phyloP scores from a whole-genome alignment of 2,888 invertebrate genomes.

The Melanostoma scalare region DNA sequence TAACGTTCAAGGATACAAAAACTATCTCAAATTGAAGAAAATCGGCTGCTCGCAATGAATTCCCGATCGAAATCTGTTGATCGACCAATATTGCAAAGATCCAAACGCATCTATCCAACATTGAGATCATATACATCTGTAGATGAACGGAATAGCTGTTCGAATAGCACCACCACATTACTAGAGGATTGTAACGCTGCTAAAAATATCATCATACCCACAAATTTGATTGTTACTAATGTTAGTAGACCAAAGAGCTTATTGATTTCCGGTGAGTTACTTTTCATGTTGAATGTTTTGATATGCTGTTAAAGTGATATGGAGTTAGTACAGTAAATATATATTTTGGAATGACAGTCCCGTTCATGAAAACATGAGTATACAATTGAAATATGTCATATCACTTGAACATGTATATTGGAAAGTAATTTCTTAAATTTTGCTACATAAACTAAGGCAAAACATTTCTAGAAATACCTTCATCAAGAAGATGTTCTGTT shows the following conservation, averaged over 20 bases:
- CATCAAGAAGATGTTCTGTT: slow-evolving; percentile 63
- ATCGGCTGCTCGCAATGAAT: slow-evolving; percentile 75
- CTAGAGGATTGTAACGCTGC: slow-evolving; percentile 19
- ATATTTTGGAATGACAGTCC: too few species aligned
- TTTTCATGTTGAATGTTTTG: too few species aligned
- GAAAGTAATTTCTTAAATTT: background rate
- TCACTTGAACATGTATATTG: too few species aligned
- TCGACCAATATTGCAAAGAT: slow-evolving; percentile 74
- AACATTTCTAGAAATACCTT: slow-evolving; percentile 35
- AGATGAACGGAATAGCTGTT: slow-evolving; percentile 69
- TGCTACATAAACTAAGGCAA: background rate
- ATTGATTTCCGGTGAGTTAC: slow-evolving; percentile 51
- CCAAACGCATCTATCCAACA: slow-evolving; percentile 65
- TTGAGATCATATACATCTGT: slow-evolving; percentile 69
- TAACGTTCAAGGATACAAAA: slow-evolving; percentile 73
- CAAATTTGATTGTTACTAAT: slow-evolving; percentile 40
- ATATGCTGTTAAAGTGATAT: too few species aligned
- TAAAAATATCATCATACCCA: slow-evolving; percentile 37
- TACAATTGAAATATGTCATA: too few species aligned
- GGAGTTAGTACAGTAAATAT: too few species aligned
- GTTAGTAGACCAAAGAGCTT: slow-evolving; percentile 43
- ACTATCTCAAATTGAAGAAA: slow-evolving; percentile 73
- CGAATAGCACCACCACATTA: slow-evolving; percentile 53
- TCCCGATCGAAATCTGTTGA: slow-evolving; percentile 78
- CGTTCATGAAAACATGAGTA: too few species aligned